Conservation (phyloP, 2,113 vertebrate genomes). For the Tringa solitaria region DNA sequence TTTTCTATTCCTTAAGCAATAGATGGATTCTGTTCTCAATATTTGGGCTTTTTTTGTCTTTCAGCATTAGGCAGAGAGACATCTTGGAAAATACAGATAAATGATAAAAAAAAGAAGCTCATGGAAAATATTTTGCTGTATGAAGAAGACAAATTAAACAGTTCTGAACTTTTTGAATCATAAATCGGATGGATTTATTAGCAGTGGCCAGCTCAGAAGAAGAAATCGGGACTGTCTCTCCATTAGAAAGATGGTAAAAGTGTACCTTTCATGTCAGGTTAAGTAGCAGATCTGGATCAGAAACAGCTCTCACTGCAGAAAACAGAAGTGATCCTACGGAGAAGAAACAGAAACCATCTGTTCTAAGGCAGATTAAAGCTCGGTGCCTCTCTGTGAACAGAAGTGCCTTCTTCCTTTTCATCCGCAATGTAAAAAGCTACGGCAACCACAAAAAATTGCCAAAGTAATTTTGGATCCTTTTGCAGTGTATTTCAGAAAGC, state of each 20-base stretch:
- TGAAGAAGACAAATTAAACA: slow-evolving; percentile 76
- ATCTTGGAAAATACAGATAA: slow-evolving; percentile 77
- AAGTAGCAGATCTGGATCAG: not conserved
- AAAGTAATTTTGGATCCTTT: not conserved
- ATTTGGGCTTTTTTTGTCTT: slow-evolving; percentile 17
- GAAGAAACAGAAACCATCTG: not conserved
- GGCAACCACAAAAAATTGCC: not conserved
- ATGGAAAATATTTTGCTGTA: slow-evolving; percentile 80
- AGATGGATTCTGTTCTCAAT: not conserved
- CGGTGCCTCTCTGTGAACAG: not conserved
- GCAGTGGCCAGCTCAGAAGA: not conserved
- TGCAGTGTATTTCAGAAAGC: not conserved
- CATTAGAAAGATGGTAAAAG: not conserved
- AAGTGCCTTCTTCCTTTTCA: not conserved
- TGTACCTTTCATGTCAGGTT: not conserved
- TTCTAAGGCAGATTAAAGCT: not conserved
- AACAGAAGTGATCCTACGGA: not conserved
- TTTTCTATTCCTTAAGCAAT: not conserved
- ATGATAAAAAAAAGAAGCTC: slow-evolving; percentile 77
- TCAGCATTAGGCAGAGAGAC: slow-evolving; percentile 52
- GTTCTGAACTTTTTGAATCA: slow-evolving; percentile 75
- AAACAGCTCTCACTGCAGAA: not conserved
- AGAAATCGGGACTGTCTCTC: not conserved
- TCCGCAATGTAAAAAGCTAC: not conserved
- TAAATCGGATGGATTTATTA: slow-evolving; percentile 1